Percentiles rank a stretch among this genome's conserved stretches.
Conservation (phyloP, 2,113 vertebrate genomes). For the Orthonyx spaldingii region DNA sequence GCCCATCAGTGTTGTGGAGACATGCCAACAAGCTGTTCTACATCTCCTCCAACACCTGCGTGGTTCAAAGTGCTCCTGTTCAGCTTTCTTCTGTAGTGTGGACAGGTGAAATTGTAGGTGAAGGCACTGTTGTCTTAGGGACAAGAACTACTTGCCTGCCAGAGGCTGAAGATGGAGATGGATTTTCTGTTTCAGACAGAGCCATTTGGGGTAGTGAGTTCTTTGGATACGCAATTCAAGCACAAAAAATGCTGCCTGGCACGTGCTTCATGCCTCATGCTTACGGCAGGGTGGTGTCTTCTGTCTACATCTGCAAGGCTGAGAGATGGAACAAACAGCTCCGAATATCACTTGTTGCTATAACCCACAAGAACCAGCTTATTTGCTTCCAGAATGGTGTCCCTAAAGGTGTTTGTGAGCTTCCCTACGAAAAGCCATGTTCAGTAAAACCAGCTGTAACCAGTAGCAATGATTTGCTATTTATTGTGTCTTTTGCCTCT, state of each 20-base stretch:
- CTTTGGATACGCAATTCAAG: constrained; percentile 71
- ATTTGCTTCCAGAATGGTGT: constrained; percentile 82
- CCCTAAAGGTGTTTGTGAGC: constrained; percentile 77
- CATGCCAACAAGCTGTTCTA: constrained; percentile 70
- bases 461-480: constrained; percentile 68
- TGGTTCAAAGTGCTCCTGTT: constrained; percentile 71
- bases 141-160: constrained; percentile 16
- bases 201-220: constrained; percentile 59
- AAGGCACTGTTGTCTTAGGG: constrained; percentile 77
- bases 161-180: not conserved
- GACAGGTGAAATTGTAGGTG: constrained; percentile 72
- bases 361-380: constrained; percentile 82
- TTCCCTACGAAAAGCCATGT: constrained; percentile 79
- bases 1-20: constrained; percentile 85
- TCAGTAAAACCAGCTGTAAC: constrained; percentile 73
- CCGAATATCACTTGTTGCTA: constrained; percentile 69
- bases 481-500: constrained; percentile 77
- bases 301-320: constrained; percentile 67
- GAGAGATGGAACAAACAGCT: constrained; percentile 51
- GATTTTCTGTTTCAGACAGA: constrained; percentile 39
- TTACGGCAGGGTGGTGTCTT: constrained; percentile 77
- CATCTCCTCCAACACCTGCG: constrained; percentile 61
- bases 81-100: constrained; percentile 74
- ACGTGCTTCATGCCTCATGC: constrained; percentile 77
- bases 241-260: constrained; percentile 64